Evolutionary conservation across 2,113 vertebrate species (phyloP), one percentile per base, ranked within the genome.

Genomic region (Dromiciops gliroides): DNA sequence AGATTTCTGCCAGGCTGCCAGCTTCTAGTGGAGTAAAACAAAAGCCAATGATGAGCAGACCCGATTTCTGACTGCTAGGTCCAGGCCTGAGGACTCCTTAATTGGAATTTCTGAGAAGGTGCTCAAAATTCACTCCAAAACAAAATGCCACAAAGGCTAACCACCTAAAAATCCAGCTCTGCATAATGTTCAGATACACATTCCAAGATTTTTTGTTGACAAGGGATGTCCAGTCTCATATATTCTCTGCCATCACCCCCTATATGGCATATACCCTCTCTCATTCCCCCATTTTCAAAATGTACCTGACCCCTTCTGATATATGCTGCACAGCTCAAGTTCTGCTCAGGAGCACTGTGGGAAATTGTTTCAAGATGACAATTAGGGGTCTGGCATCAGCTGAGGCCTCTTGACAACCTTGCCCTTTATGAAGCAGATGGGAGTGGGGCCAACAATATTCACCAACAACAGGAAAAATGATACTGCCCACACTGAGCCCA

Each of bases 1-100:
- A 97, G 95, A 50, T 60, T 90, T 90, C 90, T 89, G 67, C 94
- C 25, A 28, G 97, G n/a, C 91, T 92, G 50, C 52, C 94, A 91
- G n/a, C 92, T 94, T 90, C 92, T 67, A 31, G n/a, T 89, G 50
- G 88, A 60, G 75, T 24, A 96, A 92, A 96, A 94, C 16, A 24
- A 50, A 96, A 94, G 83, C 53, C 60, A 92, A 48, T 93, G 67
- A 92, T 90, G 47, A 94, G 90, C 94, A 95, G 60, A 97, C 47
- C 44, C 50, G 48, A 0, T 95, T 0, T 96, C 47, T 4, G 23
- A 37, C 95, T 97, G 14, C 2, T 89, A 91, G 90, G 48, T 49
- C 90, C 25, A 96, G 91, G 67, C 6, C 37, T 44, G 67, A 83
- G 37, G 37, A 93, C 89, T 37, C 22, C 48, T 92, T 92, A 95